A percentile compares a stretch with the other conserved stretches of the same genome.
These are phyloP conservation scores for Caenorhabditis sinica DNA, from an alignment of 2,888 invertebrate genomes.

Conservation along the genomic window DNA sequence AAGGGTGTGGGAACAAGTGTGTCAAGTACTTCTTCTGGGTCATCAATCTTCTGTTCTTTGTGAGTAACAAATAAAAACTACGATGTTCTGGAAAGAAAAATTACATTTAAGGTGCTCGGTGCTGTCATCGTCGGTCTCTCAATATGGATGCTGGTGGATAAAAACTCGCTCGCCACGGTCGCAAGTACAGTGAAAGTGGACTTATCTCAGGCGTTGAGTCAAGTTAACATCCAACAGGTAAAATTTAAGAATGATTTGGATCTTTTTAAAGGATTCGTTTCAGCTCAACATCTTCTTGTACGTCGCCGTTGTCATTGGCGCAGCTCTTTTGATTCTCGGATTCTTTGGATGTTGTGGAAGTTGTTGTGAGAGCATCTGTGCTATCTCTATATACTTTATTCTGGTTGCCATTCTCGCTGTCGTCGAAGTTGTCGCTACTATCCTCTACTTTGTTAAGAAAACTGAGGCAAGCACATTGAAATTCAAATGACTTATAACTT, in stretches of 20 bases:
- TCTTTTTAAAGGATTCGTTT: neutral
- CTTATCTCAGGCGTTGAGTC: constrained; percentile 17
- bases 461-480: constrained; percentile 51
- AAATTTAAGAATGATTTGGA: neutral
- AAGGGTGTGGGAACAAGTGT: constrained; percentile 77
- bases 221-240: constrained; percentile 46
- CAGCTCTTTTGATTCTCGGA: constrained; percentile 75
- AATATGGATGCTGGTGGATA: constrained; percentile 75
- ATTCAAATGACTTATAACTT: neutral
- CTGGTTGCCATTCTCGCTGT: constrained; percentile 73
- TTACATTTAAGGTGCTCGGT: constrained; percentile 70
- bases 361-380: constrained; percentile 73
- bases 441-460: constrained; percentile 73
- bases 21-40: constrained; percentile 77
- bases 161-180: constrained; percentile 49
- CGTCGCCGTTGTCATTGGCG: constrained; percentile 71
- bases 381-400: constrained; percentile 75
- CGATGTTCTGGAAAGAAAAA: neutral
- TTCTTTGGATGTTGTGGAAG: constrained; percentile 80
- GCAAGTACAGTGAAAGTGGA: constrained; percentile 59
- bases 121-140: constrained; percentile 71
- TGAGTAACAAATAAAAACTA: constrained; percentile 44
- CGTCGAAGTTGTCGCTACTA: constrained; percentile 73
- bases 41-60: constrained; percentile 74
- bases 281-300: constrained; percentile 75